phyloP scores from a whole-genome alignment of 2,888 invertebrate genomes.

The Mesorhabditis belari region DNA sequence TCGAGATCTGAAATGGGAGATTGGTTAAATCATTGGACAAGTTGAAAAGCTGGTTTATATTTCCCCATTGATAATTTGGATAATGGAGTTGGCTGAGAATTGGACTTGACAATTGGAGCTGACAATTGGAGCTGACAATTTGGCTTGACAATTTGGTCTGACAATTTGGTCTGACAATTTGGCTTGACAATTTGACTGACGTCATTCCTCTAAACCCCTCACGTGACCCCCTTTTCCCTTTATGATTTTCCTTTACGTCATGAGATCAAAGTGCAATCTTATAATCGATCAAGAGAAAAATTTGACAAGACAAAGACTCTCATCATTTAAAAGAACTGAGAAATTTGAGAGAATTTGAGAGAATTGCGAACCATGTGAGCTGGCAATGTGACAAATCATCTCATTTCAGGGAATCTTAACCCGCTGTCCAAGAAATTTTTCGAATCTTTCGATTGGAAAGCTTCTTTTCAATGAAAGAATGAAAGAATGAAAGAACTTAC shows the following conservation, averaged over 20 bases:
- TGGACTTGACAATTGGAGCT: no score
- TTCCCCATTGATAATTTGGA: neutral
- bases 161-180: no score
- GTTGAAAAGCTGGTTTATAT: no score
- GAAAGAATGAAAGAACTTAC: neutral
- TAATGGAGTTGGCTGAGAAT: no score
- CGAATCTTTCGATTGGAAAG: no score
- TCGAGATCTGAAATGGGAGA: neutral
- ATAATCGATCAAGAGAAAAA: neutral
- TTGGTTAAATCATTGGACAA: neutral
- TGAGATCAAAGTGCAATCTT: neutral
- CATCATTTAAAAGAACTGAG: neutral
- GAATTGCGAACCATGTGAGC: neutral
- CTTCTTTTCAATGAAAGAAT: no score
- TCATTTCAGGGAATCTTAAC: neutral
- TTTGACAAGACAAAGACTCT: neutral
- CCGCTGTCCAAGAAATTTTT: neutral
- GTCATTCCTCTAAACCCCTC: no score
- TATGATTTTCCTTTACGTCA: neutral
- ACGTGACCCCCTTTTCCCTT: neutral
- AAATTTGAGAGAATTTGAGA: neutral
- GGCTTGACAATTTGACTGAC: no score
- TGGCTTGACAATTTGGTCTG: no score
- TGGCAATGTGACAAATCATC: neutral
- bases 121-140: no score